Base-by-base conservation (phyloP, 2,888 invertebrate genomes). In the Athalia circularis region DNA sequence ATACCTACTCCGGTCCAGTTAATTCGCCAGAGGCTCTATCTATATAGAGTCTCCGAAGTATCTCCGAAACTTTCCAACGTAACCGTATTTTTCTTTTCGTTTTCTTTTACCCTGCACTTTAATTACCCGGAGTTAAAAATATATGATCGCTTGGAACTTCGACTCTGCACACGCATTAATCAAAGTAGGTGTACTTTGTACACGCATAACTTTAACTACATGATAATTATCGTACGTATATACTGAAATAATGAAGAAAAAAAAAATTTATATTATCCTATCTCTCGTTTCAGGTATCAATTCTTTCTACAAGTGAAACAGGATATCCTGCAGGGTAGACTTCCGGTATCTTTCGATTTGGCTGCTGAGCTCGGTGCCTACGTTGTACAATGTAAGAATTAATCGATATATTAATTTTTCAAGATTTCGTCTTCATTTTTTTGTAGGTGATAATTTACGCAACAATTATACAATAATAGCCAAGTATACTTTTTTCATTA, bases 221-320 rank as follows among this genome's bases (percentile, higher is more conserved):
- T 2, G 29, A 29, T 29, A 29, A 29, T 29, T 29, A 29, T 29
- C 29, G 29, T 29, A 29, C 29, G 29, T 29, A 29, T 29, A 29
- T 29, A 29, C 29, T 2, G 29, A 29, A 29, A 2, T 29, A 29
- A 45, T 64, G 9, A 9, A 8, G 8, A 47, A 15, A 65, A 48
- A 65, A 65, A 15, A 48, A n/a, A n/a, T 6, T 48, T 43, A 62
- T 65, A 48, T 65, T 48, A 65, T 65, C 65, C 65, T 65, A n/a
- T n/a, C 48, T 48, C 65, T 83, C 85, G 84, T 90, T 90, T 45
- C 92, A 98, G 98, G 93, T 99, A 99, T 92, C 98, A 98, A 92
- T 95, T 98, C 91, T 99, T 98, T 91, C 93, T 99, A 86, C 98
- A 99, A 94, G 94, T 98, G 87, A 98, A 98, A 91, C 97, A 98